Conservation (phyloP, 2,888 invertebrate genomes). For the Anagyrus pseudococci region DNA sequence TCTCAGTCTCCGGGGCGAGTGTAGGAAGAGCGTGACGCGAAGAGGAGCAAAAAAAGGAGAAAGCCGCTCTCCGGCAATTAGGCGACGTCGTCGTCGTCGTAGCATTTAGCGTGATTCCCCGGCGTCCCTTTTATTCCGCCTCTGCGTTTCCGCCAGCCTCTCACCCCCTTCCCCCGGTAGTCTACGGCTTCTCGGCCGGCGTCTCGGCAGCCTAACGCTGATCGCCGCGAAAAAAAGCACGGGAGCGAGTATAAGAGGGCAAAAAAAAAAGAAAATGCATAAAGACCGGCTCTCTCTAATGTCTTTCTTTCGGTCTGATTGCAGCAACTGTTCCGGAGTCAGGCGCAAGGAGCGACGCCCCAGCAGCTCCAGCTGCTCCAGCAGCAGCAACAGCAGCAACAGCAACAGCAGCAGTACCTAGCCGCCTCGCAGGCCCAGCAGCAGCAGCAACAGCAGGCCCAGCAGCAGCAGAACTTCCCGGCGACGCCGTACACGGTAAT, state of each 20-base stretch:
- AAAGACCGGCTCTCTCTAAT: background rate
- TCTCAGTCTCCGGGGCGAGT: too few species aligned
- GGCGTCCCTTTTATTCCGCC: conserved; percentile 11
- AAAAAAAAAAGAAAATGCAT: background rate
- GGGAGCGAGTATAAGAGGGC: background rate
- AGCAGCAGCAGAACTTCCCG: conserved; percentile 77
- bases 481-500: conserved; percentile 89
- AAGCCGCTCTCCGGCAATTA: conserved; percentile 32
- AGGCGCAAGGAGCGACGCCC: conserved; percentile 70
- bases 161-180: background rate
- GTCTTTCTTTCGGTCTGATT: conserved; percentile 54
- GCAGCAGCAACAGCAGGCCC: conserved; percentile 73
- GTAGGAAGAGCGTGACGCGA: background rate
- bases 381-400: conserved; percentile 74
- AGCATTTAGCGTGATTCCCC: conserved; percentile 33
- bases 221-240: background rate
- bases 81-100: conserved; percentile 20
- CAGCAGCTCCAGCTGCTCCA: conserved; percentile 71
- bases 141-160: conserved; percentile 12
- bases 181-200: conserved; percentile 36
- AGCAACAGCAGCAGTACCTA: conserved; percentile 66
- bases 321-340: conserved; percentile 89
- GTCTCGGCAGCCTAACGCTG: conserved; percentile 4
- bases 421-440: conserved; percentile 76
- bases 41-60: conserved; percentile 20